A percentile compares a stretch with the other conserved stretches of the same genome.
Evolutionary conservation across 1,140 invertebrate species (phyloP).

Genomic region (Dreissena polymorpha): DNA sequence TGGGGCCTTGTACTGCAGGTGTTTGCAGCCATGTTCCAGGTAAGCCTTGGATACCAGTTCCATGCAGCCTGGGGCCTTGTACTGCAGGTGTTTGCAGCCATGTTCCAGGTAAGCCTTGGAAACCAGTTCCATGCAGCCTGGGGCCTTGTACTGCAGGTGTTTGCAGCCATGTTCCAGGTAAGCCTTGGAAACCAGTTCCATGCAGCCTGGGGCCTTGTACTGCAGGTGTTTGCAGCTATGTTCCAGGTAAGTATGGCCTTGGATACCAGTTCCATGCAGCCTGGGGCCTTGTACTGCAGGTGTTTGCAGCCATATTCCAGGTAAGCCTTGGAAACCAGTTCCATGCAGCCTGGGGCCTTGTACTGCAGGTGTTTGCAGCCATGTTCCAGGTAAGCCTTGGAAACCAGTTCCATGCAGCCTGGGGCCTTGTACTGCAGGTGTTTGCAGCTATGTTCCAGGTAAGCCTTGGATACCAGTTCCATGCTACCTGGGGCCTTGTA

Average conservation of each 20-base stretch:
- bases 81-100: constrained; percentile 77
- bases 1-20: constrained; percentile 86
- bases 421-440: constrained; percentile 85
- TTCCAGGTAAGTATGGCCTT: constrained; percentile 77
- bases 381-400: constrained; percentile 80
- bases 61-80: constrained; percentile 86
- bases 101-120: constrained; percentile 77
- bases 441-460: constrained; percentile 79
- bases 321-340: constrained; percentile 86
- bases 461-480: constrained; percentile 86
- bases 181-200: constrained; percentile 87
- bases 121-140: constrained; percentile 88
- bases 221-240: constrained; percentile 81
- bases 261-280: constrained; percentile 88
- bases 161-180: constrained; percentile 79
- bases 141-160: constrained; percentile 84
- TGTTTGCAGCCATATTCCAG: constrained; percentile 80
- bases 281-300: constrained; percentile 83
- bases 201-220: constrained; percentile 83
- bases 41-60: constrained; percentile 86
- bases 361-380: constrained; percentile 83
- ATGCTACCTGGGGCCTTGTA: constrained; percentile 86
- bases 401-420: constrained; percentile 88
- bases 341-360: constrained; percentile 85
- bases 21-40: constrained; percentile 79